phyloP scores from a whole-genome alignment of 2,888 invertebrate genomes.

The Hypolimnas misippus region DNA sequence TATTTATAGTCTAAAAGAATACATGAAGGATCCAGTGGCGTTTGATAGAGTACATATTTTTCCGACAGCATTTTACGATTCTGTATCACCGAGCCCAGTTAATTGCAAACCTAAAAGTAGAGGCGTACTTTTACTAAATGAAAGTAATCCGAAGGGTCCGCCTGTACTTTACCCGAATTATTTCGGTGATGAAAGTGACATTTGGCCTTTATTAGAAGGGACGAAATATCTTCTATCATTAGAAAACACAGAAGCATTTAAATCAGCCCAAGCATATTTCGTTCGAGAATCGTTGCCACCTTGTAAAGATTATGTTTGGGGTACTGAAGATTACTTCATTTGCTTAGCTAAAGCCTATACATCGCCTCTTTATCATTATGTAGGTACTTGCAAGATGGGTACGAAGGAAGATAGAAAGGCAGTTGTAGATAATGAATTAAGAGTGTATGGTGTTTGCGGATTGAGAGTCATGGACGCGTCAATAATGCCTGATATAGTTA shows the following conservation, averaged over 20 bases:
- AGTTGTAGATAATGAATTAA: conserved; percentile 87
- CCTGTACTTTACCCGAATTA: conserved; percentile 89
- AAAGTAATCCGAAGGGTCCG: conserved; percentile 86
- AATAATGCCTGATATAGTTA: conserved; percentile 90
- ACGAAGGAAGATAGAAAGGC: conserved; percentile 80
- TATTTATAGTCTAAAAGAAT: conserved; percentile 71
- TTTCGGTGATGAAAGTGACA: conserved; percentile 82
- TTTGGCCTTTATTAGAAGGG: conserved; percentile 83
- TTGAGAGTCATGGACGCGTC: conserved; percentile 90
- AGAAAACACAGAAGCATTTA: conserved; percentile 83
- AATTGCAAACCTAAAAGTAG: conserved; percentile 85
- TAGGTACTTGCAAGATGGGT: conserved; percentile 78
- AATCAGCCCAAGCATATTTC: conserved; percentile 78
- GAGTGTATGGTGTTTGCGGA: conserved; percentile 84
- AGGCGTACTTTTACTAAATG: conserved; percentile 84
- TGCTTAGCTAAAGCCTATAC: conserved; percentile 86
- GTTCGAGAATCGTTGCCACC: conserved; percentile 80
- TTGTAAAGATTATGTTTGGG: conserved; percentile 83
- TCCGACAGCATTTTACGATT: conserved; percentile 85
- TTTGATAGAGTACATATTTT: conserved; percentile 50
- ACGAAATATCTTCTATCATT: conserved; percentile 83
- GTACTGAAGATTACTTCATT: conserved; percentile 85
- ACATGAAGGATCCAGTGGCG: conserved; percentile 73
- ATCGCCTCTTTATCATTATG: conserved; percentile 71
- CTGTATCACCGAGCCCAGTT: conserved; percentile 82